Evolutionary conservation across 2,113 vertebrate genomes (phyloP), one percentile per base, ranked within the genome.

Genomic region (Corvus hawaiiensis): DNA sequence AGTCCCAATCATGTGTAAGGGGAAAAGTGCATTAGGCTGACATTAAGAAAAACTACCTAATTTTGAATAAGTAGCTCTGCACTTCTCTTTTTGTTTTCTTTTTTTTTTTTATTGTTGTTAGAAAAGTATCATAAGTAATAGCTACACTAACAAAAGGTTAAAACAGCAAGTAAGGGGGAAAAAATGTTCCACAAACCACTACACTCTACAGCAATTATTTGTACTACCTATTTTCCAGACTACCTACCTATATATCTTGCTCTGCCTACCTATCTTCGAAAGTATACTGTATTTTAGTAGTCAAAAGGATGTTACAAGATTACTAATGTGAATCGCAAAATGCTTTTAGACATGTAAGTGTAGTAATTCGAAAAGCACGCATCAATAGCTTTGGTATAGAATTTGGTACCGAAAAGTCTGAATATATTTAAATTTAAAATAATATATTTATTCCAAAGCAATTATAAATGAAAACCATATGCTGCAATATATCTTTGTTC

Each of bases 361-460:
- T 96, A 94, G 95, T 96, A 37, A 0, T 96, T 96, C 1, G 10
- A 94, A 89, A 94, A 92, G 96, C 94, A 94, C 74, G 94, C 95
- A 92, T 97, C 90, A 77, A 58, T 94, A 91, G 94, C 93, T 94
- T 95, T 95, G 88, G 94, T 95, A 94, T 84, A 94, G 91, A 84
- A 96, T 96, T 83, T 91, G 97, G 96, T 96, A 97, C 92, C 90
- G 91, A 97, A 97, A 97, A 96, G 76, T 96, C 93, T 97, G 97
- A 98, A 96, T 97, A 97, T 98, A 98, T 98, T 98, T 98, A 98
- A 98, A 97, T 97, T 94, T 96, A 97, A 97, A 96, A 97, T 98
- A 98, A 98, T 98, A 98, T 98, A 98, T 98, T 98, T 98, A 98
- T 98, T 98, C 98, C 98, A 98, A 98, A 98, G 97, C 97, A 96